These are phyloP conservation scores for Holacanthella duospinosa DNA, from an alignment of 2,888 invertebrate species.

Conservation along the genomic window DNA sequence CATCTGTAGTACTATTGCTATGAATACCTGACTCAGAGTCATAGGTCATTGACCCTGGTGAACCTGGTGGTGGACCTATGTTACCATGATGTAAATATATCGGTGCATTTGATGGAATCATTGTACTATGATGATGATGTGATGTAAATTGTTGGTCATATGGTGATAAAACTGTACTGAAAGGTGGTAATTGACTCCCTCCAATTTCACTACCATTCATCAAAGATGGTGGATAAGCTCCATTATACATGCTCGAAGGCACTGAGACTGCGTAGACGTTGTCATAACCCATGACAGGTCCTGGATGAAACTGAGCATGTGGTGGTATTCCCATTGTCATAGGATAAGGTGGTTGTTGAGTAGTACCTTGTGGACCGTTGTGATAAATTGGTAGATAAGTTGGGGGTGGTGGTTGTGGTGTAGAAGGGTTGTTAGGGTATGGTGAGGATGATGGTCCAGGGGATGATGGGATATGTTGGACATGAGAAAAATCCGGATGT, in stretches of 20 bases:
- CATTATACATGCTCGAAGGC: constrained; percentile 21
- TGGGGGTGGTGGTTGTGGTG: constrained; percentile 11
- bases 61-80: constrained; percentile 11
- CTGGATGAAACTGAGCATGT: constrained; percentile 24
- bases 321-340: constrained; percentile 12
- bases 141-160: background rate
- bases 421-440: background rate
- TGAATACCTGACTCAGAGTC: constrained; percentile 5
- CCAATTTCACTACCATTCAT: constrained; percentile 38
- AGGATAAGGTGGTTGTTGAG: constrained; percentile 46
- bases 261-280: constrained; percentile 17
- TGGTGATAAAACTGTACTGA: constrained; percentile 4
- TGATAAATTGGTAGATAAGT: constrained; percentile 11
- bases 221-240: constrained; percentile 14
- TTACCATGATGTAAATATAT: constrained; percentile 9
- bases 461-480: background rate
- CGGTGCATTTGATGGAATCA: background rate
- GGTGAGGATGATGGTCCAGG: background rate
- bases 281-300: constrained; percentile 22
- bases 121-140: background rate
- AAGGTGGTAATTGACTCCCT: constrained; percentile 48
- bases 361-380: constrained; percentile 43
- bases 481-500: background rate
- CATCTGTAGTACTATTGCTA: background rate
- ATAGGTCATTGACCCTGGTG: background rate